Conservation (phyloP, 2,797 vertebrate species). For the Dendrocincla fuliginosa region DNA sequence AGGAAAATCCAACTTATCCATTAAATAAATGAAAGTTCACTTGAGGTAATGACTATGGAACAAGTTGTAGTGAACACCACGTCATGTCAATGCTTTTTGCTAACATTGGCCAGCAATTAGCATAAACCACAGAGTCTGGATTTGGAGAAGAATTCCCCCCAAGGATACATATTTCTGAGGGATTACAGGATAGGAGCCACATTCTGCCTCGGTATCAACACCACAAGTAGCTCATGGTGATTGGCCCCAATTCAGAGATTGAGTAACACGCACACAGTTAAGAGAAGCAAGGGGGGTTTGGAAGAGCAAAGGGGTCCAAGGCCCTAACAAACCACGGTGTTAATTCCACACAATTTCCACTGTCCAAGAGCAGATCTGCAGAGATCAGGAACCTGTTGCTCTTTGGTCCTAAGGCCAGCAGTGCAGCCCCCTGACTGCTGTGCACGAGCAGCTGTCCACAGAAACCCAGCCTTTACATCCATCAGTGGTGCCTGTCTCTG, state of each 20-base stretch:
- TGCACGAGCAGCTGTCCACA: neutral
- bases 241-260: neutral
- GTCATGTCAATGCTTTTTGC: neutral
- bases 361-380: neutral
- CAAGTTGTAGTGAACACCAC: neutral
- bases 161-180: neutral
- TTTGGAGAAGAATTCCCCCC: neutral
- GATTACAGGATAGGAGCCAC: neutral
- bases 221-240: neutral
- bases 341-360: neutral
- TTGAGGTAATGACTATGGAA: neutral
- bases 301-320: neutral
- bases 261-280: neutral
- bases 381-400: neutral
- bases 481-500: neutral
- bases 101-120: neutral
- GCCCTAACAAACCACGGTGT: neutral
- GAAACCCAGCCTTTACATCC: neutral
- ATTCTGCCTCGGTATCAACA: neutral
- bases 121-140: neutral
- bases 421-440: neutral
- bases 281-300: neutral
- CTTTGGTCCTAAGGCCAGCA: neutral
- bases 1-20: neutral
- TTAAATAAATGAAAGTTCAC: neutral